Base-by-base conservation (phyloP, 2,797 vertebrate species). In the Psittacula derbiana region DNA sequence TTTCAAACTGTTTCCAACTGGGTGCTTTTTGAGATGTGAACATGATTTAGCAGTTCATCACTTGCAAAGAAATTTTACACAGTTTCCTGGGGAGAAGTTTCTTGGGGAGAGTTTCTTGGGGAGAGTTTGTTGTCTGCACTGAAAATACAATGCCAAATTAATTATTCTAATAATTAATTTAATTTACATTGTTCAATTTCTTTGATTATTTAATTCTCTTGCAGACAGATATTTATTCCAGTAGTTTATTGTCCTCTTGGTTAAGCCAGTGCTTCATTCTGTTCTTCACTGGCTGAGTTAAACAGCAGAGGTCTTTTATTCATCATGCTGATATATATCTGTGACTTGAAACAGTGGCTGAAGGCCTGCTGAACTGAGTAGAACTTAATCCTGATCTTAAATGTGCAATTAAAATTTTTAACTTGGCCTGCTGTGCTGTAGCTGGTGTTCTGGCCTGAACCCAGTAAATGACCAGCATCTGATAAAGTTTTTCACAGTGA, bases 261-360 rank as follows among this genome's bases (percentile, higher is more conserved):
- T 91, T 94, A 76, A 76, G 50, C 33, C 38, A 55, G 8, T 66
- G 43, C n/a, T 28, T 90, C 49, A 49, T 21, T 81, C 16, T 62
- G 11, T 44, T 86, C 73, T 79, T 92, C 31, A 5, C 1, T 62
- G n/a, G 6, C 50, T 27, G 5, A 75, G 6, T 31, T 72, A 58
- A 81, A 53, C 16, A 66, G 46, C 9, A 50, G 49, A 72, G 31
- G 47, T n/a, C 38, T 58, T 70, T 67, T 65, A 16, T 88, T 88
- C 36, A 11, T 10, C 38, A 14, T 1, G 0, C 28, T 2, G 4
- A 10, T 62, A 1, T 40, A 24, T 53, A 33, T 27, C 40, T 1
- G 2, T 14, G n/a, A 41, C n/a, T 30, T 30, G 40, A 75, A 75
- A 49, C 16, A 17, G 1, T 75, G 60, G 16, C 46, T 85, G 81